Percentiles rank a stretch among this genome's conserved stretches.
These are phyloP conservation scores for Herpetotheres cachinnans DNA, from an alignment of 2,113 vertebrate species.

Conservation along the genomic window DNA sequence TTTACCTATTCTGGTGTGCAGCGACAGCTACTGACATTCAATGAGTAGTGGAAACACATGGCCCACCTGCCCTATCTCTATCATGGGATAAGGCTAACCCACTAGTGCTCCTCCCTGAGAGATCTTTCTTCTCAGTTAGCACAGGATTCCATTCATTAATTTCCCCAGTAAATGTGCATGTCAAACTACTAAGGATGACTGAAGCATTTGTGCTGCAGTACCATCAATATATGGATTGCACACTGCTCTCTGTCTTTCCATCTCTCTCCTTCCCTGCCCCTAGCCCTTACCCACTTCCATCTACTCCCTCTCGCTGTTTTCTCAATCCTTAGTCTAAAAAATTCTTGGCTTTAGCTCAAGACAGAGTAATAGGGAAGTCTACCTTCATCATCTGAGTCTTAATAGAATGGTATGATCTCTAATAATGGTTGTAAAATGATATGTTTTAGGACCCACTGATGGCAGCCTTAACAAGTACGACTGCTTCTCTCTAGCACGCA, in stretches of 20 bases:
- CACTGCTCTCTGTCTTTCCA: background rate
- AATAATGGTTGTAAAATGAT: background rate
- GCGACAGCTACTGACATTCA: background rate
- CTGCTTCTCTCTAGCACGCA: background rate
- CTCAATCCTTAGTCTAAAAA: background rate
- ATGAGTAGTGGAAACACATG: background rate
- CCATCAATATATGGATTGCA: slow-evolving; percentile 51
- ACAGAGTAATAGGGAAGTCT: background rate
- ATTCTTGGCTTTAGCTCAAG: background rate
- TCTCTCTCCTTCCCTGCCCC: background rate
- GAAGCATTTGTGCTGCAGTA: slow-evolving; percentile 35
- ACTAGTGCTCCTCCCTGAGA: background rate
- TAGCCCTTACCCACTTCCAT: background rate
- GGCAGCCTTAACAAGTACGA: background rate
- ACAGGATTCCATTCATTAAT: slow-evolving; percentile 41
- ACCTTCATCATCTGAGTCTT: background rate
- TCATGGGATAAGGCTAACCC: background rate
- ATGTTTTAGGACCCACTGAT: background rate
- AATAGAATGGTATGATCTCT: background rate
- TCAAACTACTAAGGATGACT: slow-evolving; percentile 14
- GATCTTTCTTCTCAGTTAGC: background rate
- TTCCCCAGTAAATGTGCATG: background rate
- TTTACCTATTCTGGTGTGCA: background rate
- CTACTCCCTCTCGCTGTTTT: background rate
- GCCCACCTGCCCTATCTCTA: background rate